Conservation (phyloP, 1,140 invertebrate species). For the Drosophila grimshawi region DNA sequence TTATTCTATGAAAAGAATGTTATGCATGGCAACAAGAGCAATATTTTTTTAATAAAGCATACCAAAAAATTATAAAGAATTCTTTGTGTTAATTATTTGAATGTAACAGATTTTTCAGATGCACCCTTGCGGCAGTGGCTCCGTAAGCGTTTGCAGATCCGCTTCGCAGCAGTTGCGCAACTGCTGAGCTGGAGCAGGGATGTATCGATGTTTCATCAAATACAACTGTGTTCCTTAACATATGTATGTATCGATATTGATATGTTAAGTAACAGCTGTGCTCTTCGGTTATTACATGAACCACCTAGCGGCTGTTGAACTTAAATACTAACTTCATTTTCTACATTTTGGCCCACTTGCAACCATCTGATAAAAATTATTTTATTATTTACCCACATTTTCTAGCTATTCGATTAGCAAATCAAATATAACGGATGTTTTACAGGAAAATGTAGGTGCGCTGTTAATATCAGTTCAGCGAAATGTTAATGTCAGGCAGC, state of each 20-base stretch:
- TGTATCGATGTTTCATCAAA: slow-evolving; percentile 6
- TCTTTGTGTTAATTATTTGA: neutral
- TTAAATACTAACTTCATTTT: neutral
- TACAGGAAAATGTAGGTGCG: neutral
- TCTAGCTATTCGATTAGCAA: no score
- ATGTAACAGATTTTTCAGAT: neutral
- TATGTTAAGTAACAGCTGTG: slow-evolving; percentile 4
- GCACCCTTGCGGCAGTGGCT: neutral
- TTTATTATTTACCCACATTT: no score
- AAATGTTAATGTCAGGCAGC: slow-evolving; percentile 13
- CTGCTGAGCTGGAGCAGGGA: neutral
- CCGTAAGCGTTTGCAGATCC: neutral
- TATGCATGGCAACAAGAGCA: slow-evolving; percentile 74
- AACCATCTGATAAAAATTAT: no score
- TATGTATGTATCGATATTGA: neutral
- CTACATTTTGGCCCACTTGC: neutral
- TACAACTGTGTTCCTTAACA: neutral
- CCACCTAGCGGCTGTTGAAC: slow-evolving; percentile 4
- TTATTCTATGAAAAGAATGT: slow-evolving; percentile 70
- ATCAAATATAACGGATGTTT: neutral
- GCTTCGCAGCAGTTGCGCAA: neutral
- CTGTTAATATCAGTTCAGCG: slow-evolving; percentile 29
- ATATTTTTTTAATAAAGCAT: slow-evolving; percentile 80
- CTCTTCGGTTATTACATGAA: neutral
- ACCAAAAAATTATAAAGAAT: slow-evolving; percentile 16